Evolutionary conservation across 2,113 vertebrate species (phyloP).

Genomic region (Pangasianodon gigas): DNA sequence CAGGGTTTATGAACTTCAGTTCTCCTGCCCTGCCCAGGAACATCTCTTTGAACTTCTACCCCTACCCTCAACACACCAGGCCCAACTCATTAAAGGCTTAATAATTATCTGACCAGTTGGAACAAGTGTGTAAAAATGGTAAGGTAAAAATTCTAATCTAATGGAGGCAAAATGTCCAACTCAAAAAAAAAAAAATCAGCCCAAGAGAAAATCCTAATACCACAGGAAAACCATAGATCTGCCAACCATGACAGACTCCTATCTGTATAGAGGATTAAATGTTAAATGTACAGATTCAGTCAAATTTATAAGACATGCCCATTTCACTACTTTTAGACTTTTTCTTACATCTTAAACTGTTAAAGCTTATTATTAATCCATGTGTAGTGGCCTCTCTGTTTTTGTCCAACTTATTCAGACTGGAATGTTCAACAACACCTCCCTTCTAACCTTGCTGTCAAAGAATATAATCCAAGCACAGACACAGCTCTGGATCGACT

Average conservation of each 20-base stretch:
- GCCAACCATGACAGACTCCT: neutral
- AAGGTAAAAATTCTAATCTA: neutral
- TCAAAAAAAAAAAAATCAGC: neutral
- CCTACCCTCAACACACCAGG: neutral
- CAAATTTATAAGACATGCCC: neutral
- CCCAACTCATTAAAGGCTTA: neutral
- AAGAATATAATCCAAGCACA: neutral
- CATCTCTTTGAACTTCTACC: neutral
- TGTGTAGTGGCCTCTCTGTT: neutral
- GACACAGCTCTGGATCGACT: constrained; percentile 14
- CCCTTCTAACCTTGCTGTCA: neutral
- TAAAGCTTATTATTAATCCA: neutral
- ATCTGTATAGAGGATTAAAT: neutral
- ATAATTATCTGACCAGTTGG: neutral
- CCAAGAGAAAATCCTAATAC: neutral
- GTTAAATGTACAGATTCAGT: neutral
- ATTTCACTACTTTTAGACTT: neutral
- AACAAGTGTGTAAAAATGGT: neutral
- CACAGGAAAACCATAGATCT: neutral
- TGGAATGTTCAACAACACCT: neutral
- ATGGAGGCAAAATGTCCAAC: neutral
- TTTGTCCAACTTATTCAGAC: neutral
- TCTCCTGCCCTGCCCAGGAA: neutral
- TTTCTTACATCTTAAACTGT: too few relatives aligned
- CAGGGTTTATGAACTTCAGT: neutral